Evolutionary conservation across 1,140 invertebrate species (phyloP), one percentile per base, ranked within the genome.

Genomic region (Rhynchophorus ferrugineus): DNA sequence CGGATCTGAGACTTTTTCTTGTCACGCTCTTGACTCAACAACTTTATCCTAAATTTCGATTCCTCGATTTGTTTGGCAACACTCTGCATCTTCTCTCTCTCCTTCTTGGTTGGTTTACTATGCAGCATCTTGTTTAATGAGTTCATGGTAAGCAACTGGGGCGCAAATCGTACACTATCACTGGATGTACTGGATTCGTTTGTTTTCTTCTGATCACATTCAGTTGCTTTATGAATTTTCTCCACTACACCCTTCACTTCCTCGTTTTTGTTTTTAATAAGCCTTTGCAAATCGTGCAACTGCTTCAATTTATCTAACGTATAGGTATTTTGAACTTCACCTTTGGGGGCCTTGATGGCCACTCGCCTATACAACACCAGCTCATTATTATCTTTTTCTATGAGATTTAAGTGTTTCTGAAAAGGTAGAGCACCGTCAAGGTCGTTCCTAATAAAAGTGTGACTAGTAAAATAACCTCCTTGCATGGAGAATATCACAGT

Each of bases 401-500:
- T 44, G 41, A 66, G 16, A 57, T 69, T 70, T 21, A 67, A 44
- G 37, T 64, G 41, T 35, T 65, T 60, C 16, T 65, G 50, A 52
- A 67, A 68, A 14, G 63, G 63, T 38, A 65, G 38, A n/a, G 59
- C 54, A 48, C 60, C 62, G 7, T 49, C 39, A 11, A 62, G 18
- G 42, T 68, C 64, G 11, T 54, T 60, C 42, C 62, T 59, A 21
- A 75, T 57, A 42, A 65, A 66, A 41, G 69, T 56, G 13, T 64
- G 56, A 52, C 69, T 68, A 38, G 82, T 82, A 69, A 93, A 95
- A 61, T 81, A 90, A 11, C 90, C 89, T 39, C 89, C 89, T 56
- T 85, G 84, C 75, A 93, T 82, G 69, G 89, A 83, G 70, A 95
- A 91, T 60, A 95, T 80, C 44, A 95, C 69, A 45, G 89, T 84